Base-by-base conservation (phyloP, 2,797 vertebrate species). In the Acanthornis magna region DNA sequence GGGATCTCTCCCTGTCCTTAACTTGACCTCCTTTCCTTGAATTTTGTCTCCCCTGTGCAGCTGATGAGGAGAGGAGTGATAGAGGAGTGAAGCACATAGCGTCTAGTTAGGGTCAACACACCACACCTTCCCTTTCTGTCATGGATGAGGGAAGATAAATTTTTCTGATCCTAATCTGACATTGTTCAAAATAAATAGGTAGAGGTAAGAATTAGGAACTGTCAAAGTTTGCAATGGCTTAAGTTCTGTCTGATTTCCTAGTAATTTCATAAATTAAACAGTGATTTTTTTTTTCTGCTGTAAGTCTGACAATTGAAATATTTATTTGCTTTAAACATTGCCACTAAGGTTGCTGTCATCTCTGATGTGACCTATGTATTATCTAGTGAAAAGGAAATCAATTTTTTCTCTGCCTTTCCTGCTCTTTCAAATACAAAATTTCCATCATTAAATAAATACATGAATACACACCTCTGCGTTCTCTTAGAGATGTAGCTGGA, bases 11-110 rank as follows among this genome's bases (percentile, higher is more conserved):
- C 17, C 10, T 38, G 20, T 60, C 14, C 30, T 73, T 42, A 42
- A 10, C 7, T 43, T 4, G 1, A 45, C 7, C 7, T 12, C 2
- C 4, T 66, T 81, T 61, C 0, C 3, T 57, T 81, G 2, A 17
- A 27, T 70, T 61, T 81, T 74, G 11, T 63, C 5, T 60, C 3
- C 6, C 8, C 8, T 16, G 2, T 47, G 10, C 21, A 72, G 10
- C 1, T 86, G 34, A 47, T 13, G 14, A 54, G 14, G 16, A 47
- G 14, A 8, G 10, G 16, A 62, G 10, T 40, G 10, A 32, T 7
- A 51, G 5, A 38, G 38, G 38, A 38, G 38, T 38, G 36, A 38
- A 38, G 38, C 38, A 38, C 38, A 38, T 27, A 21, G 8, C 3
- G 1, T 27, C 14, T 42, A 38, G 14, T 4, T 23, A 45, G 4